Base-by-base conservation (phyloP, 2,888 invertebrate genomes). In the Eupeodes luniger region DNA sequence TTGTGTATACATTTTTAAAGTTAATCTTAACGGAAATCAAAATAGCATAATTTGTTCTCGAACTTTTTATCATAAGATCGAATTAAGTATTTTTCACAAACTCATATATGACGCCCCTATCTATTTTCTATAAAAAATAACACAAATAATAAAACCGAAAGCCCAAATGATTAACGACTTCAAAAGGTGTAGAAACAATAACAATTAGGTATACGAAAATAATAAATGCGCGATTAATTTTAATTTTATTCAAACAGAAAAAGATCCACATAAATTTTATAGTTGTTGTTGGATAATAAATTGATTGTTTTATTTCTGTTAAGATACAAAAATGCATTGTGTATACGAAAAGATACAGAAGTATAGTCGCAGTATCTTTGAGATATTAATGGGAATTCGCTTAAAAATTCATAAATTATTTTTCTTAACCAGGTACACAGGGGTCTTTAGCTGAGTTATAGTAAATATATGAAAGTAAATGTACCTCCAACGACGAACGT, bases 321-420 rank as follows among this genome's bases (percentile, higher is more conserved):
- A n/a, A 11, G 34, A 70, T 19, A 67, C 59, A 57, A 79, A 79
- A 82, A 66, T 82, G 82, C 83, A 81, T 72, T 64, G 61, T 49
- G 36, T 27, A 27, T 27, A 27, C 27, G 27, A 27, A 27, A 27
- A 27, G 27, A 27, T 27, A 27, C 69, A 57, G 53, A 19, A 12
- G 12, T 19, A 40, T 55, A 72, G 36, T 57, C 27, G 27, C 55
- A 72, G 64, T 84, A 78, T 80, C 76, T 85, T 75, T 62, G 27
- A 51, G 62, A 70, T 80, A 83, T 76, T 83, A 84, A 81, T 85
- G 81, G 81, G 47, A 75, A 88, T 78, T 81, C 88, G 85, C 40
- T 85, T 88, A 85, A 72, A 85, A 75, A 78, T 85, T 88, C 85
- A 88, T 88, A 88, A 88, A 88, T 88, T 85, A 88, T 66, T 74